Percentiles rank a stretch among this genome's conserved stretches.
Conservation (phyloP, 2,113 vertebrate species). For the Megalops atlanticus region DNA sequence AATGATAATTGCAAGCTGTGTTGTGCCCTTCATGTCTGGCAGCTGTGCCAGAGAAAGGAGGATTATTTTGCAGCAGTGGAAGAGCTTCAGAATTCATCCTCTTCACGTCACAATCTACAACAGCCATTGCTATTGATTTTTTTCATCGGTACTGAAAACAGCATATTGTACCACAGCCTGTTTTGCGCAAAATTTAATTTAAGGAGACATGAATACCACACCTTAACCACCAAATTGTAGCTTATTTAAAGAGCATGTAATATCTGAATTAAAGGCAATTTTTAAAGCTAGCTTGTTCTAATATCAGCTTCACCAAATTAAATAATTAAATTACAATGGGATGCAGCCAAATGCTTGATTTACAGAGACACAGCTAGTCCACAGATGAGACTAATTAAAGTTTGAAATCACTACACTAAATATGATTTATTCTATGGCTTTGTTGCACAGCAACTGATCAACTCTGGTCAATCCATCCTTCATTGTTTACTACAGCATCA, state of each 20-base stretch:
- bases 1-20: constrained; percentile 32
- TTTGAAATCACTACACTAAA: too few relatives aligned
- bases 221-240: neutral
- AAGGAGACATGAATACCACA: neutral
- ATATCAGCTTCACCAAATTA: too few relatives aligned
- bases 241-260: neutral
- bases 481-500: too few relatives aligned
- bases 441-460: too few relatives aligned
- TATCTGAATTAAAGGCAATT: neutral
- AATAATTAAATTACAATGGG: too few relatives aligned
- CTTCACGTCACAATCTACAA: neutral
- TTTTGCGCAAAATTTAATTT: neutral
- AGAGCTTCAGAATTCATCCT: neutral
- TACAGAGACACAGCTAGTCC: too few relatives aligned
- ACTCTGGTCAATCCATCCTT: too few relatives aligned
- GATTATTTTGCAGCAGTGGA: constrained; percentile 14
- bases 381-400: too few relatives aligned
- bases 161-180: neutral
- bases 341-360: too few relatives aligned
- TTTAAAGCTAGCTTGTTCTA: neutral
- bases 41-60: constrained; percentile 13
- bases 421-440: too few relatives aligned
- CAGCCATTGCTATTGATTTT: neutral
- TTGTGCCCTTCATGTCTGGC: constrained; percentile 23
- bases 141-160: neutral